Evolutionary conservation across 2,113 vertebrate genomes (phyloP).

Genomic region (Phrynosoma platyrhinos): DNA sequence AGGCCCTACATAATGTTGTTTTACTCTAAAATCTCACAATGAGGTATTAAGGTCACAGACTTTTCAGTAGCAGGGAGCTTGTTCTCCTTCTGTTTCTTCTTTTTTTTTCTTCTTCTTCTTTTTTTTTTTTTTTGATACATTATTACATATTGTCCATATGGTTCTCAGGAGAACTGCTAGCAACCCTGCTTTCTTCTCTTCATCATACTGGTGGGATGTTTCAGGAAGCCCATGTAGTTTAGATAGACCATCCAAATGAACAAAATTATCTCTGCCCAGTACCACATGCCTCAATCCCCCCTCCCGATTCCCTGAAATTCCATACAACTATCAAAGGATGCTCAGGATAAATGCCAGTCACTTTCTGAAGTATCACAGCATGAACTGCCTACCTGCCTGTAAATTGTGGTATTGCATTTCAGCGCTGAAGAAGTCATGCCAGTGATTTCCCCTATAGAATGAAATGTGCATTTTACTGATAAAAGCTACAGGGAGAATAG

Average conservation of each 20-base stretch:
- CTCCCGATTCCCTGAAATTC: slow-evolving; percentile 17
- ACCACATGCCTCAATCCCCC: not conserved
- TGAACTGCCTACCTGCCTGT: slow-evolving; percentile 33
- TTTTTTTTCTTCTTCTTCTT: no score
- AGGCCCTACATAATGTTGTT: no score
- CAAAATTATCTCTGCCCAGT: not conserved
- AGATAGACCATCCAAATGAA: not conserved
- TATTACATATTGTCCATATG: no score
- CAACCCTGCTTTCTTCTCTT: no score
- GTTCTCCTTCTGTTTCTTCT: no score
- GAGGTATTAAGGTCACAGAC: no score
- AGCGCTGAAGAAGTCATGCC: slow-evolving; percentile 48
- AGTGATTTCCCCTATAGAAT: slow-evolving; percentile 49
- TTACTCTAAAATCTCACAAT: no score
- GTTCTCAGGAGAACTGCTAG: not conserved
- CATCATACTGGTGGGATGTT: not conserved
- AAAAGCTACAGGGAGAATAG: slow-evolving; percentile 43
- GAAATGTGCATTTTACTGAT: slow-evolving; percentile 52
- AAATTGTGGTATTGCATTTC: slow-evolving; percentile 38
- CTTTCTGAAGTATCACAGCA: slow-evolving; percentile 33
- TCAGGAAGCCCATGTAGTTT: not conserved
- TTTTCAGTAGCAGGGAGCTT: no score
- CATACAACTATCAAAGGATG: slow-evolving; percentile 10
- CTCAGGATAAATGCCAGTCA: not conserved
- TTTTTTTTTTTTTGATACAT: no score